These are phyloP conservation scores for Colius striatus DNA, from an alignment of 2,113 vertebrate genomes.

Conservation along the genomic window DNA sequence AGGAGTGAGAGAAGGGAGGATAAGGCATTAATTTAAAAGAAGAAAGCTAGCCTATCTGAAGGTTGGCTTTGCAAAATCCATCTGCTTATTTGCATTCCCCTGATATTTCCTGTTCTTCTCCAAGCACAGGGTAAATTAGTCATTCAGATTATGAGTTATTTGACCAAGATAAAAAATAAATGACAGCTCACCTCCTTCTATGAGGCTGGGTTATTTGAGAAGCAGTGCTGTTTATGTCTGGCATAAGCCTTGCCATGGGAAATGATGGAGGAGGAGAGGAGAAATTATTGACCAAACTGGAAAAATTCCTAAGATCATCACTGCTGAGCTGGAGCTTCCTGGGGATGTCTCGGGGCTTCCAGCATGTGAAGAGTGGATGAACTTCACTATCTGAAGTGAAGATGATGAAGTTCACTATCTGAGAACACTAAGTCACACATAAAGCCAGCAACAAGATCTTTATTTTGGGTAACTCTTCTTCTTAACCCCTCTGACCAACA, in stretches of 20 bases:
- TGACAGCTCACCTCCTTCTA: not conserved
- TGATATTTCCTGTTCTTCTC: constrained; percentile 1
- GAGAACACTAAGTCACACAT: not conserved
- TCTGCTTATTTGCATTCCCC: not conserved
- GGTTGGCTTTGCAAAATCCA: not conserved
- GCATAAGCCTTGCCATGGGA: not conserved
- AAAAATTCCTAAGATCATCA: not conserved
- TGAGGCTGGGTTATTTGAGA: constrained; percentile 17
- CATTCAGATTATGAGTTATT: not conserved
- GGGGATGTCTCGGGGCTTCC: not conserved
- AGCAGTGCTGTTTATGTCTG: not conserved
- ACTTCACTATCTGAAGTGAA: not conserved
- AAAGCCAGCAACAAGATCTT: not conserved
- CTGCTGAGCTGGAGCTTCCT: not conserved
- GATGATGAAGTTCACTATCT: not conserved
- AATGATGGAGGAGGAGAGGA: not conserved
- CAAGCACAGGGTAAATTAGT: not conserved
- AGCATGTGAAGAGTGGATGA: not conserved
- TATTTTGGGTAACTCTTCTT: not conserved
- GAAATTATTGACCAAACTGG: not conserved
- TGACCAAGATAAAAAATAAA: constrained; percentile 32
- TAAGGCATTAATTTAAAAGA: not conserved
- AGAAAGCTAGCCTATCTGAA: not conserved
- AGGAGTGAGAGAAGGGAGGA: not conserved
- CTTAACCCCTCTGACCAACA: not conserved